Conservation (phyloP, 2,113 vertebrate genomes). For the Campylorhamphus procurvoides region DNA sequence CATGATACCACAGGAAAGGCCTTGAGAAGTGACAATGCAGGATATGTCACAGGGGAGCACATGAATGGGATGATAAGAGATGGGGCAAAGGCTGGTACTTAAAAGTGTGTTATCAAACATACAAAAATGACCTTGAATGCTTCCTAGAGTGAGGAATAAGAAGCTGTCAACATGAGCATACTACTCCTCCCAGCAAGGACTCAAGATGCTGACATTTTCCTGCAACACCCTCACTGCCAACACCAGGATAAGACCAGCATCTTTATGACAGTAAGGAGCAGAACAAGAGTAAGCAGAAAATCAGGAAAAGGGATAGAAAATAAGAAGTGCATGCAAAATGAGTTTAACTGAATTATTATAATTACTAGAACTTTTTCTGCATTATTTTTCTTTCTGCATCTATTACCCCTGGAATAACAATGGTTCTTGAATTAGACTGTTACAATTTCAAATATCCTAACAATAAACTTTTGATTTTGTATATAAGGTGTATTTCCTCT, state of each 20-base stretch:
- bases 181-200: not conserved
- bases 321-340: not conserved
- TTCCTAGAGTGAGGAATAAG: not conserved
- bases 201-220: not conserved
- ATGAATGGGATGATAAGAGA: not conserved
- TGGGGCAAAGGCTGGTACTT: not conserved
- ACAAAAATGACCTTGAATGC: not conserved
- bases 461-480: not conserved
- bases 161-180: not conserved
- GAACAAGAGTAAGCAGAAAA: not conserved
- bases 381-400: not conserved
- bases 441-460: not conserved
- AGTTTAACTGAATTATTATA: not conserved
- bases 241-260: not conserved
- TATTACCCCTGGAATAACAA: not conserved
- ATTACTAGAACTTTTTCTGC: not conserved
- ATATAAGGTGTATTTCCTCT: not conserved
- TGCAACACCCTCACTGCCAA: not conserved
- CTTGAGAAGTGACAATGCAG: not conserved
- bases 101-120: not conserved
- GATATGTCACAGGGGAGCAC: rapidly evolving
- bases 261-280: not conserved
- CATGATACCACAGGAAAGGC: not conserved
- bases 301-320: not conserved
- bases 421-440: not conserved